These are phyloP conservation scores for Meriones psammophilus DNA, from an alignment of 2,797 vertebrate species.

Conservation along the genomic window DNA sequence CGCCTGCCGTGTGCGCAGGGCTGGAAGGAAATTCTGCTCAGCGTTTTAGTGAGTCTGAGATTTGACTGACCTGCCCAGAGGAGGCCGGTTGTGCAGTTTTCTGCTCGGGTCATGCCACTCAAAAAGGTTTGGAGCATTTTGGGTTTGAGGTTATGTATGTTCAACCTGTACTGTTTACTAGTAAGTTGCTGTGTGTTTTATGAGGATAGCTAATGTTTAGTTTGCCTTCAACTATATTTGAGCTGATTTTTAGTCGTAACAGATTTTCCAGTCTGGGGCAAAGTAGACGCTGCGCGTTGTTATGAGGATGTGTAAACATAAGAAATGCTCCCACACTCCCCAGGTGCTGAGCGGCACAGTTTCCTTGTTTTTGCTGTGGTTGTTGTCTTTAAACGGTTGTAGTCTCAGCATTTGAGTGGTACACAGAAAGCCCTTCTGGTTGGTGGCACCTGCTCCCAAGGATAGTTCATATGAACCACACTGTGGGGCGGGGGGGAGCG, in stretches of 20 bases:
- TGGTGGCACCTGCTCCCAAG: neutral
- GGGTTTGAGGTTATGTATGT: neutral
- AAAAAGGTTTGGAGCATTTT: neutral
- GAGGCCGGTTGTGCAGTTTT: neutral
- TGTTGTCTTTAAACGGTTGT: neutral
- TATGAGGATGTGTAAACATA: constrained; percentile 31
- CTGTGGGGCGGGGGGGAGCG: neutral
- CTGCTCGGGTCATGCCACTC: neutral
- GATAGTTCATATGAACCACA: neutral
- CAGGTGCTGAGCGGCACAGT: neutral
- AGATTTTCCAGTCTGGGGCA: neutral
- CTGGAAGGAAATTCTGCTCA: neutral
- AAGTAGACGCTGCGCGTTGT: constrained; percentile 39
- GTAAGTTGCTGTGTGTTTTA: neutral
- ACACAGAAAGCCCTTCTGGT: neutral
- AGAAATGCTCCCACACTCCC: neutral
- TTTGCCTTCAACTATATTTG: constrained; percentile 30
- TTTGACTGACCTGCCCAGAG: neutral
- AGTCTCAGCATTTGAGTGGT: neutral
- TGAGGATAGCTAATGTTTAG: constrained; percentile 40
- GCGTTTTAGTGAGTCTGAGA: neutral
- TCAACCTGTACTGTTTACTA: neutral
- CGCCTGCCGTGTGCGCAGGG: neutral
- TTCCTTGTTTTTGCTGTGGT: neutral
- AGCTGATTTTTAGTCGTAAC: constrained; percentile 32